phyloP scores from a whole-genome alignment of 2,797 vertebrate genomes.

The Buceros bicornis region DNA sequence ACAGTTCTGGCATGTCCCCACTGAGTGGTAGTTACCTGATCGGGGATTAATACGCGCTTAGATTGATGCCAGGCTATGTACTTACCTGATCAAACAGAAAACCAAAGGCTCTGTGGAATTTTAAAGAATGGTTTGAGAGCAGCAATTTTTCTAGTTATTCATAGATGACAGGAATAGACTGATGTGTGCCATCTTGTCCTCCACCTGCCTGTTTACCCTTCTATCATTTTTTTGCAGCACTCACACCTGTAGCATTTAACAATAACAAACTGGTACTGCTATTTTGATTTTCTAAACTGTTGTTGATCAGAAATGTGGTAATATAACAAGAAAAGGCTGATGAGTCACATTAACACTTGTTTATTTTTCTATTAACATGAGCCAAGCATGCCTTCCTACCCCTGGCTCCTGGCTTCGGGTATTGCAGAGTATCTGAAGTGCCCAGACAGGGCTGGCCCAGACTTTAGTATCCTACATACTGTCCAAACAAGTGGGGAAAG shows the following conservation, averaged over 20 bases:
- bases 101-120: background rate
- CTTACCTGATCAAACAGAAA: background rate
- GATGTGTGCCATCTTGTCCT: background rate
- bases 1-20: background rate
- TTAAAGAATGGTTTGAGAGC: background rate
- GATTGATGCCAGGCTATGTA: background rate
- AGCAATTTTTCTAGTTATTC: background rate
- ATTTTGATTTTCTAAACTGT: background rate
- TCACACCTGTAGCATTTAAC: background rate
- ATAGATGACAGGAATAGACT: background rate
- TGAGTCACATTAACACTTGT: background rate
- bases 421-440: background rate
- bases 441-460: background rate
- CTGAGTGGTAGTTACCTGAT: background rate
- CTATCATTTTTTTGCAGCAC: background rate
- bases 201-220: background rate
- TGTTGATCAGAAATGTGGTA: background rate
- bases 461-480: background rate
- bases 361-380: background rate
- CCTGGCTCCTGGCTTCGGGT: background rate
- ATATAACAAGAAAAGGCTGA: background rate
- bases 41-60: background rate
- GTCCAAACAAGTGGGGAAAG: background rate
- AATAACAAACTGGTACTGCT: background rate
- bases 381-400: background rate